Percentiles rank a stretch among this genome's conserved stretches.
Evolutionary conservation across 2,888 invertebrate species (phyloP).

Genomic region (Drosophila lacicola): DNA sequence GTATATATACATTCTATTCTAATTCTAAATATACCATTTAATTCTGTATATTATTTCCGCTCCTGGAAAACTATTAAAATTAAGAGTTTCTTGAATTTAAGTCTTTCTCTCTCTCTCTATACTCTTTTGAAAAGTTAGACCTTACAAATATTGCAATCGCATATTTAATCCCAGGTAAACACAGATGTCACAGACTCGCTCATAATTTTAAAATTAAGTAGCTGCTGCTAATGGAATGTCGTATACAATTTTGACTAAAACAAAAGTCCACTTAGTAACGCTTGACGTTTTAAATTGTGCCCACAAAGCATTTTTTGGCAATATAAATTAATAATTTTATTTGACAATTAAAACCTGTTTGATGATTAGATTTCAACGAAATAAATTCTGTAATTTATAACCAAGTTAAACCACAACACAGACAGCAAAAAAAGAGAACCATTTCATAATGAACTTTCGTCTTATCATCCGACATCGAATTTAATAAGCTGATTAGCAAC

Average conservation of each 20-base stretch:
- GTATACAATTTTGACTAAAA: neutral
- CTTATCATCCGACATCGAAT: conserved; percentile 3
- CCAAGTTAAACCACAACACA: neutral
- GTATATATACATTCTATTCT: no score
- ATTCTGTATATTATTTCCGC: no score
- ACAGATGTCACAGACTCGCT: neutral
- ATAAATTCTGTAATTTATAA: neutral
- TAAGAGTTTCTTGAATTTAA: no score
- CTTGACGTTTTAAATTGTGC: neutral
- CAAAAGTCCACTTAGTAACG: neutral
- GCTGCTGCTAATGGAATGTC: no score
- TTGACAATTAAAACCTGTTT: conserved; percentile 4
- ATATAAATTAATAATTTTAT: conserved; percentile 7
- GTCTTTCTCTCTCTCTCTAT: no score
- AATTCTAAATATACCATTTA: no score
- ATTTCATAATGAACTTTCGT: no score
- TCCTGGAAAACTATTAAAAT: no score
- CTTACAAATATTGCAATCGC: no score
- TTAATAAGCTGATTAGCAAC: neutral
- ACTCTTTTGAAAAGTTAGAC: no score
- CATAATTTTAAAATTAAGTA: neutral
- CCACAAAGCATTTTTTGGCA: neutral
- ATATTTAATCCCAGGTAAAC: no score
- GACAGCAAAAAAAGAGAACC: no score
- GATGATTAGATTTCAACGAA: conserved; percentile 21